Percentiles rank a stretch among this genome's conserved stretches.
These are phyloP conservation scores for Seriola dumerili DNA, from an alignment of 2,113 vertebrate species.

Conservation along the genomic window DNA sequence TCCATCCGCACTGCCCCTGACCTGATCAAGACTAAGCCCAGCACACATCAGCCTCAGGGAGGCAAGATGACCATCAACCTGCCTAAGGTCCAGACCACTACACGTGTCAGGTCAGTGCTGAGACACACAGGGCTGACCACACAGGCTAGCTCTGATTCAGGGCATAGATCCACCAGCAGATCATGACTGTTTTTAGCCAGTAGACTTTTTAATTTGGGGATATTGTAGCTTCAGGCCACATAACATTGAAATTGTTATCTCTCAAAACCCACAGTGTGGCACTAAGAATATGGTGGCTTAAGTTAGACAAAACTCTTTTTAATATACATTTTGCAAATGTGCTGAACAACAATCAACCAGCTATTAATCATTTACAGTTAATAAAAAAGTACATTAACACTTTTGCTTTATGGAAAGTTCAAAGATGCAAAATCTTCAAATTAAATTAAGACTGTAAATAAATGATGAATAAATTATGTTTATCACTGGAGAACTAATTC, in stretches of 20 bases:
- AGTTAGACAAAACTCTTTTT: too few relatives aligned
- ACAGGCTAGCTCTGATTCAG: neutral
- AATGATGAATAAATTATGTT: neutral
- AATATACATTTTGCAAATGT: neutral
- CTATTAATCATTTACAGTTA: neutral
- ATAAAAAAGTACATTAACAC: too few relatives aligned
- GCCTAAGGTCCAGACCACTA: constrained; percentile 89
- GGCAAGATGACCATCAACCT: constrained; percentile 91
- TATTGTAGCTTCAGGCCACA: too few relatives aligned
- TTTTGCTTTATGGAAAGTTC: too few relatives aligned
- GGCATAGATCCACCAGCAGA: too few relatives aligned
- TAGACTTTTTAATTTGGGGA: too few relatives aligned
- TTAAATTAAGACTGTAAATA: neutral
- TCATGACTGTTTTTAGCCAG: too few relatives aligned
- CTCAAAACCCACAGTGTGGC: neutral
- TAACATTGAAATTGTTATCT: neutral
- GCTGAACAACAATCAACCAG: neutral
- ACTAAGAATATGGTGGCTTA: neutral
- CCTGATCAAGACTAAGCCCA: constrained; percentile 92
- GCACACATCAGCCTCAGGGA: constrained; percentile 87
- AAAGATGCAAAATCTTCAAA: neutral
- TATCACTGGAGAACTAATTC: neutral
- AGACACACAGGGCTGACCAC: neutral
- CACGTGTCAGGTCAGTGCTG: constrained; percentile 88
- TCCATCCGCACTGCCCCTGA: constrained; percentile 97